phyloP scores from a whole-genome alignment of 2,888 invertebrate species.

The Nymphalis polychloros region DNA sequence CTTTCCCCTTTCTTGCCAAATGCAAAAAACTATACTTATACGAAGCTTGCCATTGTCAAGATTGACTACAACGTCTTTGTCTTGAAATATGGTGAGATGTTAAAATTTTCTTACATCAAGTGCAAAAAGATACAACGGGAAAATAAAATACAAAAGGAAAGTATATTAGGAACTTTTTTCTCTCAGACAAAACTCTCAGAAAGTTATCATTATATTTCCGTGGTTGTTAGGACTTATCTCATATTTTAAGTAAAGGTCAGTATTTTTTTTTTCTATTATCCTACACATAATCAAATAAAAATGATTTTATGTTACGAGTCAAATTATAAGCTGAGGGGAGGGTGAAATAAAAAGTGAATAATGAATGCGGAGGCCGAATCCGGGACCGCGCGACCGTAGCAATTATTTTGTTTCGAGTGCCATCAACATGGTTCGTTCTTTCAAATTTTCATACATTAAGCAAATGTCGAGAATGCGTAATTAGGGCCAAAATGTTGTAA shows the following conservation, averaged over 20 bases:
- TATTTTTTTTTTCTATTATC: conserved; percentile 61
- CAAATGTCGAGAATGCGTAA: conserved; percentile 80
- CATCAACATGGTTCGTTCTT: conserved; percentile 81
- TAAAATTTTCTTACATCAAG: conserved; percentile 34
- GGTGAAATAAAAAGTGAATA: conserved; percentile 81
- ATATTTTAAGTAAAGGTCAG: conserved; percentile 71
- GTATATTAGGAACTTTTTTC: conserved; percentile 18
- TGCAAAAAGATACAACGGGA: conserved; percentile 25
- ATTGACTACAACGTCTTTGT: conserved; percentile 72
- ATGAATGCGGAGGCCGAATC: conserved; percentile 79
- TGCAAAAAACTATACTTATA: conserved; percentile 70
- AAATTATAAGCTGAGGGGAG: conserved; percentile 80
- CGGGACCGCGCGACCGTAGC: conserved; percentile 77
- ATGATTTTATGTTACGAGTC: conserved; percentile 81
- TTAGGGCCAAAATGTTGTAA: conserved; percentile 76
- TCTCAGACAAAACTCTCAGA: conserved; percentile 20
- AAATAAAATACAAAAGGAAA: conserved; percentile 19
- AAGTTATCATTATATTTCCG: conserved; percentile 24
- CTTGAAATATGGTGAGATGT: conserved; percentile 38
- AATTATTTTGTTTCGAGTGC: conserved; percentile 81
- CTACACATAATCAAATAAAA: conserved; percentile 79
- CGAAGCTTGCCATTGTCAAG: conserved; percentile 68
- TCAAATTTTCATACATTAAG: conserved; percentile 81
- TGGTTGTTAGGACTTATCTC: conserved; percentile 56
- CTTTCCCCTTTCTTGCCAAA: conserved; percentile 72